Evolutionary conservation across 2,888 invertebrate species (phyloP), one percentile per base, ranked within the genome.

Genomic region (Apoda limacodes): DNA sequence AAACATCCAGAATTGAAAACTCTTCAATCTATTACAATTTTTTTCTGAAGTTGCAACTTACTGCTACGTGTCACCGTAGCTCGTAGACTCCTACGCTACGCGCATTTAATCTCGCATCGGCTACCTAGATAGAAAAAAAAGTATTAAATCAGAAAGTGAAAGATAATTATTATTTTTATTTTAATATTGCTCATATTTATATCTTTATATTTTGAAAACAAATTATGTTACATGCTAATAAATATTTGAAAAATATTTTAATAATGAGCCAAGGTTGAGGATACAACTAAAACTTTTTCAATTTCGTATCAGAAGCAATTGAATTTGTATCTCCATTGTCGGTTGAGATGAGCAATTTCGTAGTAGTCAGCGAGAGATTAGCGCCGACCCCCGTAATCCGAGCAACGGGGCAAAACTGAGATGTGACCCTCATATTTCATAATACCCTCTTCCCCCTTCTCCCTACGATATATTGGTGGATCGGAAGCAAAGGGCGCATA

Each of bases 341-440:
- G 36, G 25, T 25, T 30, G 36, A 36, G 43, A 47, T 47, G 46
- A 42, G 44, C 42, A 43, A 48, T 48, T 47, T 43, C 25, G 31
- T 30, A 32, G 25, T 23, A 44, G 44, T 40, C 37, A 34, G 44
- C 37, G 30, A 36, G 40, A 43, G 48, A 48, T 48, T 48, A 48
- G 43, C 39, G 28, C 17, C 27, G 39, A 34, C 37, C 35, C 40
- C 39, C 30, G 31, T 43, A 45, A 42, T 45, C 44, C 42, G 28
- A 28, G 39, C 32, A 42, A 33, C 42, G 36, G 35, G 24, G 5
- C 17, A 5, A 17, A 17, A 5, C 17, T 7, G 17, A 5, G 17
- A 17, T 17, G 17, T 17, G 17, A 17, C 17, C 17, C 17, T 17
- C 17, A 17, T 17, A 17, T 17, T 17, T 17, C 17, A 17, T 17